Evolutionary conservation across 2,797 vertebrate genomes (phyloP), one percentile per base, ranked within the genome.

Genomic region (Lemur catta): DNA sequence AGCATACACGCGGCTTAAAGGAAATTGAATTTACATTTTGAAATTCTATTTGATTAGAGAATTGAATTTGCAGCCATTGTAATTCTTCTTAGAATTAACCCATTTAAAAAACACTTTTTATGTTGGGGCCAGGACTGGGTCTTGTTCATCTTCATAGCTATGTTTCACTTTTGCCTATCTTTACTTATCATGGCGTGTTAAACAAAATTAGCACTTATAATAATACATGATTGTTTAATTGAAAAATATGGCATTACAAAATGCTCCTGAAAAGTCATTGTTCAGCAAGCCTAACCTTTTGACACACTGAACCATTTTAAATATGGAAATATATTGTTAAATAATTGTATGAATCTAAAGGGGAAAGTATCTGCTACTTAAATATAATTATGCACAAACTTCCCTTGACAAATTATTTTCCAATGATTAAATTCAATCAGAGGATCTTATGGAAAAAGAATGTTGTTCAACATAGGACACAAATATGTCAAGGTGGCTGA

Each of bases 381-480:
- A 1, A 12, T 26, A 46, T 90, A 97, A 97, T 74, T 95, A 78
- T 1, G 0, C 20, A 96, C 22, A 48, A 20, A 41, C 14, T 78
- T 41, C n/a, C 88, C 17, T 85, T 82, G 65, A 61, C 65, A 82
- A 84, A 95, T 50, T 0, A 7, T 38, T 90, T 74, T 91, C 93
- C 95, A 94, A 79, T 93, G 75, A 96, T 96, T 89, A 94, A 96
- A 97, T 97, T 92, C 46, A 96, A 94, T 95, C 85, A 95, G 88
- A 97, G 97, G 95, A 97, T 93, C 20, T 81, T 71, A 43, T 72
- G 72, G 78, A 80, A 92, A 41, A 79, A 89, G 57, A 71, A 96
- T 94, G 93, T 85, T 80, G 84, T 38, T 97, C 92, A 88, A 78
- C 78, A 90, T 61, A 98, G 17, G 86, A 85, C 80, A 76, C 33